Conservation (phyloP, 2,797 vertebrate genomes). For the Pempheris klunzingeri region DNA sequence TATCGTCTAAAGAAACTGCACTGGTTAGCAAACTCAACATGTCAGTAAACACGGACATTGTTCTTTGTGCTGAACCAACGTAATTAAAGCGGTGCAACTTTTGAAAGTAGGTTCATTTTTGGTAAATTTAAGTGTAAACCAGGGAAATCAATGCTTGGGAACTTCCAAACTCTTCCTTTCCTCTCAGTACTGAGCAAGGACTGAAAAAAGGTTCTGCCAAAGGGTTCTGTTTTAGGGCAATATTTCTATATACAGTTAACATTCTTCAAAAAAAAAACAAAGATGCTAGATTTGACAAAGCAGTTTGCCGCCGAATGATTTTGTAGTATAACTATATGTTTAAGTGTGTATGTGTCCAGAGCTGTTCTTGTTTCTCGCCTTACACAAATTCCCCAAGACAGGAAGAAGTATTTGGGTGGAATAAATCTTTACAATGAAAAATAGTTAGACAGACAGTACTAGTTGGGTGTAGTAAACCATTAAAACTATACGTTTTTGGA, state of each 20-base stretch:
- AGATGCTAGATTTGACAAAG: too few relatives aligned
- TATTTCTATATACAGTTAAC: not conserved
- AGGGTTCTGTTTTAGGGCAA: not conserved
- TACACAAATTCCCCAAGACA: too few relatives aligned
- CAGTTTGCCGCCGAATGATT: too few relatives aligned
- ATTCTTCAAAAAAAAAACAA: not conserved
- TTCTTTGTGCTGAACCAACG: slow-evolving; percentile 60
- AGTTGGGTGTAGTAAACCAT: too few relatives aligned
- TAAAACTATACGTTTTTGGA: too few relatives aligned
- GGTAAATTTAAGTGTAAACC: slow-evolving; percentile 43
- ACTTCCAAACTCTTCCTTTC: slow-evolving; percentile 37
- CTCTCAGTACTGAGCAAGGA: not conserved
- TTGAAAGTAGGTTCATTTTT: slow-evolving; percentile 40
- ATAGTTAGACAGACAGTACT: too few relatives aligned
- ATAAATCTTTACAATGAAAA: too few relatives aligned
- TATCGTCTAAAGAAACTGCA: slow-evolving; percentile 54
- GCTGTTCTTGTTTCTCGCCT: too few relatives aligned
- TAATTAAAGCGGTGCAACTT: slow-evolving; percentile 45
- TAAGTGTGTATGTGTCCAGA: too few relatives aligned
- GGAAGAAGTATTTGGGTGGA: too few relatives aligned
- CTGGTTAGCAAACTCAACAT: slow-evolving; percentile 53
- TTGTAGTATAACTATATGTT: too few relatives aligned
- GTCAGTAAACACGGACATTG: slow-evolving; percentile 53
- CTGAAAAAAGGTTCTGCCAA: not conserved
- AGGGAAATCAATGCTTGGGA: slow-evolving; percentile 30